phyloP scores from a whole-genome alignment of 2,797 vertebrate species.

The Sebastes hopkinsi region DNA sequence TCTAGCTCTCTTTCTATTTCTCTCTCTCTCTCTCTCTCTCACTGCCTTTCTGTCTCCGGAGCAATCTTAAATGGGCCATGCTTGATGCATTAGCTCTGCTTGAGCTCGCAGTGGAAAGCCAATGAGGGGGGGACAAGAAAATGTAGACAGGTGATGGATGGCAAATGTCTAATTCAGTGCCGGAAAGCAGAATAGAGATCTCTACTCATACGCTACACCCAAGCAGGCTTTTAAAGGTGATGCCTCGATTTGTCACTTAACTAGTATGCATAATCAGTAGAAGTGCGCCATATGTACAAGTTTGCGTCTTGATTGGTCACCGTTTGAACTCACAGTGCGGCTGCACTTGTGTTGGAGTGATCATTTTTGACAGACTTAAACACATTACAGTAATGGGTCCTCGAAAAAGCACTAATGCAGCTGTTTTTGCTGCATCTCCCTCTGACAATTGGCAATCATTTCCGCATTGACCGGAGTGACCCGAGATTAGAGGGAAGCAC shows the following conservation, averaged over 20 bases:
- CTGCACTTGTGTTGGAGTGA: neutral
- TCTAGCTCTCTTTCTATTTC: slow-evolving; percentile 10
- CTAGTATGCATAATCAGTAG: neutral
- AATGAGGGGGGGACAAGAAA: slow-evolving; percentile 26
- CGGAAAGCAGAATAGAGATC: slow-evolving; percentile 12
- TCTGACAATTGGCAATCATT: slow-evolving; percentile 47
- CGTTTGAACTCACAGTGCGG: neutral
- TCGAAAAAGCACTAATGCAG: slow-evolving; percentile 20
- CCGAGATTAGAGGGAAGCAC: slow-evolving; percentile 56
- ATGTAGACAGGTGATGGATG: slow-evolving; percentile 39
- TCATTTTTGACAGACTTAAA: slow-evolving; percentile 21
- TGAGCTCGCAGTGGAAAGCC: slow-evolving; percentile 35
- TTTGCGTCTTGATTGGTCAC: neutral
- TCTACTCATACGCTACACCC: neutral
- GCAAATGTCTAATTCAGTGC: slow-evolving; percentile 10
- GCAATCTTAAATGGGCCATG: slow-evolving; percentile 63
- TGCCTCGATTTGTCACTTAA: neutral
- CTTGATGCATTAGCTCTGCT: slow-evolving; percentile 52
- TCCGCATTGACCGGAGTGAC: slow-evolving; percentile 48
- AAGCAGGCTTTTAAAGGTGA: neutral
- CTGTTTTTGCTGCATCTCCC: slow-evolving; percentile 56
- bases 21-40: neutral
- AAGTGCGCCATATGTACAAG: neutral
- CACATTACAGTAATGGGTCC: neutral
- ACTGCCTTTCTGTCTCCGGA: slow-evolving; percentile 47